phyloP scores from a whole-genome alignment of 1,140 invertebrate species.

The Bathynomus jamesi region DNA sequence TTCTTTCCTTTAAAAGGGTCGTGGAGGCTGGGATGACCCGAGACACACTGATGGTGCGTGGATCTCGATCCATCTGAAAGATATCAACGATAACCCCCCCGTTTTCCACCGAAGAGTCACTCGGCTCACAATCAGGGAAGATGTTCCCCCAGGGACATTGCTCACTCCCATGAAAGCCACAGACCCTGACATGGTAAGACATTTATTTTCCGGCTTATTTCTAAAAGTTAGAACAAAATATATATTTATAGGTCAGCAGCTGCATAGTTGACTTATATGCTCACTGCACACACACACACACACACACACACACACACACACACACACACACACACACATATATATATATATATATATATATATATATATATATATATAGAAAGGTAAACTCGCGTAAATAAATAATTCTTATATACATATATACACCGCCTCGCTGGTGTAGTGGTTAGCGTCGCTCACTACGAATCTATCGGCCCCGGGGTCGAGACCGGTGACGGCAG shows the following conservation, averaged over 20 bases:
- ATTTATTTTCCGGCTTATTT: neutral
- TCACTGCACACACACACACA: neutral
- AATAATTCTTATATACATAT: neutral
- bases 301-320: neutral
- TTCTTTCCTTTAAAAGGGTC: too few species aligned
- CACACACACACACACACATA: neutral
- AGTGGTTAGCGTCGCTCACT: neutral
- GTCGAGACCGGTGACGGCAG: neutral
- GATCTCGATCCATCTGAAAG: slow-evolving; percentile 69
- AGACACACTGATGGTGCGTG: slow-evolving; percentile 77
- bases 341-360: neutral
- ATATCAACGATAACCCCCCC: slow-evolving; percentile 88
- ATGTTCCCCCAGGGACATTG: slow-evolving; percentile 6
- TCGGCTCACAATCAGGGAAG: slow-evolving; percentile 9
- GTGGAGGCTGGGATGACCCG: slow-evolving; percentile 23
- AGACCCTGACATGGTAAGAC: slow-evolving; percentile 14
- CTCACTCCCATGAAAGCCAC: slow-evolving; percentile 6
- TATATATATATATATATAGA: neutral
- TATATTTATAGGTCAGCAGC: too few species aligned
- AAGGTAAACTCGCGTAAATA: neutral
- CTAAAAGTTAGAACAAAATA: too few species aligned
- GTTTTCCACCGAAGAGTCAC: slow-evolving; percentile 52
- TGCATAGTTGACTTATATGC: too few species aligned
- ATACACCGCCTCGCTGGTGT: neutral
- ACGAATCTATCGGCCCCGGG: neutral